Percentiles rank a stretch among this genome's conserved stretches.
phyloP scores from a whole-genome alignment of 2,888 invertebrate genomes.

The Cheilosia grossa region DNA sequence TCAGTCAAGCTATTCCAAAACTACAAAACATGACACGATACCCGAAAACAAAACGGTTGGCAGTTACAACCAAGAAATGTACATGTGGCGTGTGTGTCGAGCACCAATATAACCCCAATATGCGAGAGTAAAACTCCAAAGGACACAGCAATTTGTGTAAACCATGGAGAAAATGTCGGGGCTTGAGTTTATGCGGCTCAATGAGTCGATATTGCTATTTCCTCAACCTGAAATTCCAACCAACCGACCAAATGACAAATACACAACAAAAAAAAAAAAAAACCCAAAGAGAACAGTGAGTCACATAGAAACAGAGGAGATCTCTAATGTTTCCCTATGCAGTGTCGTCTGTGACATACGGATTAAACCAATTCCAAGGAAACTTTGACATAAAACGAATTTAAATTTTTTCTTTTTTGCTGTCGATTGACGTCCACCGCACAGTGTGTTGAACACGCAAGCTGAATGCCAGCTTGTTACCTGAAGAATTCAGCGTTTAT shows the following conservation, averaged over 20 bases:
- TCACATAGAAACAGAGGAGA: conserved; percentile 16
- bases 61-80: background rate
- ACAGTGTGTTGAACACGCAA: conserved; percentile 2
- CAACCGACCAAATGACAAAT: conserved; percentile 36
- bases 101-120: background rate
- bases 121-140: conserved; percentile 24
- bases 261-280: background rate
- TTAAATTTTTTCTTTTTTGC: conserved; percentile 3
- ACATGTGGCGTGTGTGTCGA: background rate
- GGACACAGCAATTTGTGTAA: conserved; percentile 24
- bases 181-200: conserved; percentile 57
- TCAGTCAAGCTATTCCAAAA: conserved; percentile 29
- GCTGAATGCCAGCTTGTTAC: conserved; percentile 20
- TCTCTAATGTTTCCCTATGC: background rate
- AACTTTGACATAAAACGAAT: conserved; percentile 41
- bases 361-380: conserved; percentile 45
- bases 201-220: conserved; percentile 57
- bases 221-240: conserved; percentile 40
- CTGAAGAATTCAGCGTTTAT: conserved; percentile 15
- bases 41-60: background rate
- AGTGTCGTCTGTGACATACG: conserved; percentile 23
- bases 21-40: conserved; percentile 34
- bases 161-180: conserved; percentile 41
- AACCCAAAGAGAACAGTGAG: conserved; percentile 1
- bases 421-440: conserved; percentile 8